These are phyloP conservation scores for Congeria kusceri DNA, from an alignment of 2,888 invertebrate genomes.

Conservation along the genomic window DNA sequence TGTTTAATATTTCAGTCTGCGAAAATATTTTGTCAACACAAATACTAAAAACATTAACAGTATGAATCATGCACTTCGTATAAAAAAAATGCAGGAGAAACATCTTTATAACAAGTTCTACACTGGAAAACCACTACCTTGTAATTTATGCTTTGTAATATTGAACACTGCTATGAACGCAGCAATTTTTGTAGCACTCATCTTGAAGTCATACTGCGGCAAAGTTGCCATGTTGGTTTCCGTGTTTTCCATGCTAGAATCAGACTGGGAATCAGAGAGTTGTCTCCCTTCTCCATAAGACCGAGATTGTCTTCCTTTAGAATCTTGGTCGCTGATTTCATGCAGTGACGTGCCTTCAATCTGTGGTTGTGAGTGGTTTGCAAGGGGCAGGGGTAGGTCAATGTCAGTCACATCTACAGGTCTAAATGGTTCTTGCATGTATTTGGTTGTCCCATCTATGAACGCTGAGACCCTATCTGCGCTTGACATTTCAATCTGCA, in stretches of 20 bases:
- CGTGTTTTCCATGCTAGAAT: constrained; percentile 39
- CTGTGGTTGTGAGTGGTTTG: neutral
- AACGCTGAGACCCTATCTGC: constrained; percentile 80
- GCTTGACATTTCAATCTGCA: constrained; percentile 68
- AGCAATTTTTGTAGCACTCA: constrained; percentile 69
- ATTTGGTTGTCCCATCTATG: constrained; percentile 70
- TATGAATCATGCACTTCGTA: no score
- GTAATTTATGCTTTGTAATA: constrained; percentile 72
- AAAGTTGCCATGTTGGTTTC: constrained; percentile 40
- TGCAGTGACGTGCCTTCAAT: no score
- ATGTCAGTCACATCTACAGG: neutral
- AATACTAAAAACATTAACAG: no score
- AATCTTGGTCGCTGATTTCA: constrained; percentile 10
- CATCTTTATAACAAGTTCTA: constrained; percentile 8
- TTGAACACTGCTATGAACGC: constrained; percentile 77
- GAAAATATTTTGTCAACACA: no score
- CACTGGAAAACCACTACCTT: constrained; percentile 74
- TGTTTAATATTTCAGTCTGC: no score
- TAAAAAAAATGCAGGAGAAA: neutral
- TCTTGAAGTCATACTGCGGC: constrained; percentile 77
- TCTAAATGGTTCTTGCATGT: constrained; percentile 1
- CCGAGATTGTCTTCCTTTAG: constrained; percentile 18
- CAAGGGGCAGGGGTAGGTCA: neutral
- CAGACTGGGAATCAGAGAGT: constrained; percentile 53
- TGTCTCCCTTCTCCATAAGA: constrained; percentile 45